These are phyloP conservation scores for Drosophila guanche DNA, from an alignment of 1,140 invertebrate species.

Conservation along the genomic window DNA sequence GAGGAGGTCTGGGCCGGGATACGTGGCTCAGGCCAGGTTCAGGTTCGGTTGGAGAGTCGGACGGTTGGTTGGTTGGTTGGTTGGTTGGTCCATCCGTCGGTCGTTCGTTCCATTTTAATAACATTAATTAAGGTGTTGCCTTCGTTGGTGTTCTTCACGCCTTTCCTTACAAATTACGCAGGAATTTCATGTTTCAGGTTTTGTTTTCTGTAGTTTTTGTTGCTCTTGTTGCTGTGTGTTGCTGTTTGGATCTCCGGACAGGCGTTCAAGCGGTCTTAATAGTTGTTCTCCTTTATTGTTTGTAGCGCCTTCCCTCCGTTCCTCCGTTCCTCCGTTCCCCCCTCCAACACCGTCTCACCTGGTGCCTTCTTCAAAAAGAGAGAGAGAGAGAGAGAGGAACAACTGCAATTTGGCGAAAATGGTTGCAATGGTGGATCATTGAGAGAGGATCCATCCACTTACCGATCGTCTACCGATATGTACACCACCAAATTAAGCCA, in stretches of 20 bases:
- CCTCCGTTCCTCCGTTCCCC: no score
- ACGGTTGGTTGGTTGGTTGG: slow-evolving; percentile 36
- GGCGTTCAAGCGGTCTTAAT: slow-evolving; percentile 66
- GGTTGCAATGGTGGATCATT: slow-evolving; percentile 37
- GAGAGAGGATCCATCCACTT: slow-evolving; percentile 10
- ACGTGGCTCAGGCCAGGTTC: slow-evolving; percentile 26
- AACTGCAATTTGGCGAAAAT: slow-evolving; percentile 53
- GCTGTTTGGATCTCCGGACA: slow-evolving; percentile 37
- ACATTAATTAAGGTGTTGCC: slow-evolving; percentile 84
- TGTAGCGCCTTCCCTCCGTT: slow-evolving; percentile 30
- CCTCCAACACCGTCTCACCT: slow-evolving; percentile 28
- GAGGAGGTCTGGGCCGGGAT: slow-evolving; percentile 37
- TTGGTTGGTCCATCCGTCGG: slow-evolving; percentile 53
- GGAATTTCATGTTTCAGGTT: slow-evolving; percentile 83
- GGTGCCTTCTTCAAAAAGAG: slow-evolving; percentile 20
- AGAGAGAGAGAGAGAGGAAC: slow-evolving; percentile 17
- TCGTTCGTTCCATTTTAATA: slow-evolving; percentile 83
- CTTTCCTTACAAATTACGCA: slow-evolving; percentile 84
- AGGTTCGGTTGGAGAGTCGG: slow-evolving; percentile 25
- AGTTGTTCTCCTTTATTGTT: slow-evolving; percentile 62
- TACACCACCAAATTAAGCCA: slow-evolving; percentile 49
- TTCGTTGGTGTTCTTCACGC: slow-evolving; percentile 84
- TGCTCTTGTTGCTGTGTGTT: no score
- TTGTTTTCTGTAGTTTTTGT: slow-evolving; percentile 60
- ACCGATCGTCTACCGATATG: slow-evolving; percentile 26